phyloP scores from a whole-genome alignment of 2,113 vertebrate genomes.

The Peromyscus maniculatus region DNA sequence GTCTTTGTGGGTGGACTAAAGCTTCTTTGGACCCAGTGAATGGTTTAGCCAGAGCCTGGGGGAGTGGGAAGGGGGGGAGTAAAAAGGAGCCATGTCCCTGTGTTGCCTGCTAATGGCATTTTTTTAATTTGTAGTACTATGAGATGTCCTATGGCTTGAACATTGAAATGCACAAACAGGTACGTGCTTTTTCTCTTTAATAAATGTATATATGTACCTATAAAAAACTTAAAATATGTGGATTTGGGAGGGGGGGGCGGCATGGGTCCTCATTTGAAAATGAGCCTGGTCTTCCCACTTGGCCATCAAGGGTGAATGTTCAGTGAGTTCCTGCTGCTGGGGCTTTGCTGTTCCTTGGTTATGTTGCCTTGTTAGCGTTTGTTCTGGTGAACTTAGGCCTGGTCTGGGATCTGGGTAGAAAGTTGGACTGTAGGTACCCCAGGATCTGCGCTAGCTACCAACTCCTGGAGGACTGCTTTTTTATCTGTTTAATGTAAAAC shows the following conservation, averaged over 20 bases:
- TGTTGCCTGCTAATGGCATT: slow-evolving; percentile 57
- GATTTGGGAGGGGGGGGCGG: too few relatives aligned
- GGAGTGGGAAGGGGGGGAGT: background rate
- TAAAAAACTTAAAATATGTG: background rate
- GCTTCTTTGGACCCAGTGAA: slow-evolving; percentile 55
- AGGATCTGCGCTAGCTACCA: slow-evolving; percentile 28
- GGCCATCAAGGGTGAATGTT: background rate
- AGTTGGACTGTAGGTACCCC: background rate
- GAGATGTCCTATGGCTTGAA: slow-evolving; percentile 99
- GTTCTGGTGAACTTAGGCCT: slow-evolving; percentile 45
- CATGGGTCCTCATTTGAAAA: slow-evolving; percentile 20
- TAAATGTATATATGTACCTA: background rate
- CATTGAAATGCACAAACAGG: slow-evolving; percentile 99
- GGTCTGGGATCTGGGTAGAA: slow-evolving; percentile 56
- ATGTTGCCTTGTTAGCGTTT: background rate
- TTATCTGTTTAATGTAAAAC: slow-evolving; percentile 64
- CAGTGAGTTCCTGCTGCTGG: background rate
- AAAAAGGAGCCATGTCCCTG: background rate
- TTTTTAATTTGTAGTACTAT: slow-evolving; percentile 92
- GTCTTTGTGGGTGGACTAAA: slow-evolving; percentile 60
- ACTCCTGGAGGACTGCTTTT: slow-evolving; percentile 48
- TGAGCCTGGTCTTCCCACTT: background rate
- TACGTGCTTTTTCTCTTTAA: slow-evolving; percentile 85
- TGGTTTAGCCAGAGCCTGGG: slow-evolving; percentile 57
- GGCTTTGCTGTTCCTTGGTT: slow-evolving; percentile 7